Base-by-base conservation (phyloP, 2,797 vertebrate species). In the Darevskia mixta region DNA sequence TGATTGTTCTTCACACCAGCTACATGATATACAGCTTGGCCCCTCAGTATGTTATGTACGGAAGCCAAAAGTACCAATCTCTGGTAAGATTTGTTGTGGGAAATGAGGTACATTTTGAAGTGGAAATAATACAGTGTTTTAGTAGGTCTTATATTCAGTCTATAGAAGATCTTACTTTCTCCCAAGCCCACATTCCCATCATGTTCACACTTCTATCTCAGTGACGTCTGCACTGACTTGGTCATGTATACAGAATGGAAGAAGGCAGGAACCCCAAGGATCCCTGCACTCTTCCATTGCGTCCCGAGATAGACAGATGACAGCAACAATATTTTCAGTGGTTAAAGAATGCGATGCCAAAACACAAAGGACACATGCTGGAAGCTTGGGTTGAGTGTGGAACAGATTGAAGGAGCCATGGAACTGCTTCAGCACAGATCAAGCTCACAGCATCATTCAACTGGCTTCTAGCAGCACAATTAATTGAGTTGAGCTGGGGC, bases 11-110 rank as follows among this genome's bases (percentile, higher is more conserved):
- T 89, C 98, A 99, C 95, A 99, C 98, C 86, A 99, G 98, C 95
- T 99, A 99, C 94, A 98, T 99, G 98, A 99, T 99, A 95, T 99
- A 99, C 94, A 99, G 99, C 93, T 98, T 99, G 71, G 99, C 99
- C 1, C 99, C 99, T 5, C 99, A 99, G 86, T 99, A 99, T 77
- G 98, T 99, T 90, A 99, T 99, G 98, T 99, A 99, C 85, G 99
- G 99, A 95, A 99, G 99, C 96, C 99, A 99, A 96, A 99, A 98
- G 90, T 99, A 99, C 94, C 93, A 98, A 77, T 91, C 96, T 83
- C 97, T 98, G 98, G 99, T 99, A 93, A 98, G 98, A 80, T 82
- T 75, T 4, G 4, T 25, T 45, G 58, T 11, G 11, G 2, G 17
- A 55, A 20, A 45, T 15, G n/a, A 13, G 27, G 27, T 76, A 79